Evolutionary conservation across 2,113 vertebrate genomes (phyloP), one percentile per base, ranked within the genome.

Genomic region (Gyps fulvus): DNA sequence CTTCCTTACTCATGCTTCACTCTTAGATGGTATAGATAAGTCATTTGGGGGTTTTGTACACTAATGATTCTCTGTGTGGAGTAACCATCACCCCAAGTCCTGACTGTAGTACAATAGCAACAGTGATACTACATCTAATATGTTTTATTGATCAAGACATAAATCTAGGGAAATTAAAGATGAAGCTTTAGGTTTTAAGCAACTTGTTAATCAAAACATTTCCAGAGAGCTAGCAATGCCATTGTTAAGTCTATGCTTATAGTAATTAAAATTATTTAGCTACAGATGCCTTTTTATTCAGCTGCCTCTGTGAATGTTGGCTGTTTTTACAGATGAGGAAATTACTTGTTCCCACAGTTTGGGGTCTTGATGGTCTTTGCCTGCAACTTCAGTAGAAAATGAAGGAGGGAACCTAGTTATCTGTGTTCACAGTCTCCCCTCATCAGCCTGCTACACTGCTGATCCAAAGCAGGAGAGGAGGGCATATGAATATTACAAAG

Each of bases 21-120:
- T 38, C 29, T 38, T 73, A 22, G 13, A 13, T 2, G 4, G 4
- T 36, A 55, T 5, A 36, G 31, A 34, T 26, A 52, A 57, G 14
- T 34, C 0, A 1, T 54, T 8, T 36, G 2, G 5, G 3, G 11
- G 2, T 15, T 66, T 77, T 69, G 6, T 45, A 49, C 16, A 18
- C 14, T 52, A n/a, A 16, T 23, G 3, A 32, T 73, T 57, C 49
- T 70, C 17, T 66, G 10, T 57, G 14, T 16, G 16, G 10, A 63
- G 13, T 18, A 79, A 40, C 4, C 5, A 47, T 25, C 34, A 49
- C 3, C 2, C 7, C 13, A 54, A 47, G 9, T 40, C 12, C 32
- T 83, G 27, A 43, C 3, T 5, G 3, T 4, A 27, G 9, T 31
- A 29, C 17, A 70, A 54, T 7, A 61, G 13, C 34, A 62, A 79